Conservation (phyloP, 2,797 vertebrate species). For the Phalanger gymnotis region DNA sequence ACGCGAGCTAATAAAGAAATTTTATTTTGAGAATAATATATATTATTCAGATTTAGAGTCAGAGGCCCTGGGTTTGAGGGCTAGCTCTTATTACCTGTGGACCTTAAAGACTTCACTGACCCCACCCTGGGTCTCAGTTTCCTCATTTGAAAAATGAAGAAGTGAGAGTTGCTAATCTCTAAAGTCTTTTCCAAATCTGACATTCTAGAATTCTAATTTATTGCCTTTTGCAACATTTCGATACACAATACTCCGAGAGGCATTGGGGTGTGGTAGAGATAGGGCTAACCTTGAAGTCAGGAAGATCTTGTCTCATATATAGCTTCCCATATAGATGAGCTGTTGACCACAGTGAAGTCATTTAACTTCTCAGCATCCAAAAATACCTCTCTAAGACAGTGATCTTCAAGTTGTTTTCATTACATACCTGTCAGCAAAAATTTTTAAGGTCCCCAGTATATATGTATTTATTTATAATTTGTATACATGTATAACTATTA, state of each 20-base stretch:
- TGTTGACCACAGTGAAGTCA: background rate
- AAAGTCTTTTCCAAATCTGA: background rate
- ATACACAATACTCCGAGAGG: background rate
- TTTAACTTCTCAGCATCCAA: background rate
- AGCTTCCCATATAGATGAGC: background rate
- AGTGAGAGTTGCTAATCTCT: background rate
- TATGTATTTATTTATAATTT: background rate
- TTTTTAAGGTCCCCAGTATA: background rate
- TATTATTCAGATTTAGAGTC: slow-evolving; percentile 62
- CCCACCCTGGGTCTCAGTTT: background rate
- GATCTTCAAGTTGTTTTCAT: background rate
- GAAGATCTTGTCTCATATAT: background rate
- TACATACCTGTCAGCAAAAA: background rate
- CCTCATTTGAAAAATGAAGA: background rate
- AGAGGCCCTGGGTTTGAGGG: slow-evolving; percentile 3
- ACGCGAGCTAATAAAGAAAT: background rate
- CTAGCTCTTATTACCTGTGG: background rate
- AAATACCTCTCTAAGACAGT: background rate
- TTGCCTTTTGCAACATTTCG: background rate
- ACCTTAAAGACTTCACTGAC: slow-evolving; percentile 15
- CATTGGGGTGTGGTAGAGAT: background rate
- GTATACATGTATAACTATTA: background rate
- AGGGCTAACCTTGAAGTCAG: background rate
- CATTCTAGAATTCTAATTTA: background rate
- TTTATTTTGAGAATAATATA: slow-evolving; percentile 27